These are phyloP conservation scores for Nomada fabriciana DNA, from an alignment of 2,888 invertebrate genomes.

Conservation along the genomic window DNA sequence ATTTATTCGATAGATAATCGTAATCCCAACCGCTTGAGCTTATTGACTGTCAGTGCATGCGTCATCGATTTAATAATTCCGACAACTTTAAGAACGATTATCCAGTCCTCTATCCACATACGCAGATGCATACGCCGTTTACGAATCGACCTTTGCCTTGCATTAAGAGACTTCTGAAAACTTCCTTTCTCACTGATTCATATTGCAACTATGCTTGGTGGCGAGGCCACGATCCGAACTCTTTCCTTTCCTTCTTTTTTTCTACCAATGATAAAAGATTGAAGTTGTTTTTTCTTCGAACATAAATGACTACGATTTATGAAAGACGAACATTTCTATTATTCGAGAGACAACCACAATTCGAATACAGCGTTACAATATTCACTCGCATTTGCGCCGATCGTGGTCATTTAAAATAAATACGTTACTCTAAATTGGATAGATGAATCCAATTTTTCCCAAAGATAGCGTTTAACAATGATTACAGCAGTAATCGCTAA, in stretches of 20 bases:
- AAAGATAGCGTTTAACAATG: slow-evolving; percentile 46
- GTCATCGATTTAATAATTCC: slow-evolving; percentile 33
- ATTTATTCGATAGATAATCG: slow-evolving; percentile 15
- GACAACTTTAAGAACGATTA: slow-evolving; percentile 14
- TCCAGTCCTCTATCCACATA: slow-evolving; percentile 1
- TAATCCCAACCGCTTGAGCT: slow-evolving; percentile 14
- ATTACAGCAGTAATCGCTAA: slow-evolving; percentile 52
- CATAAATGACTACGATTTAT: slow-evolving; percentile 27
- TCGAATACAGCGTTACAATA: slow-evolving; percentile 26
- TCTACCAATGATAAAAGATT: background rate
- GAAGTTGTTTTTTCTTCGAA: background rate
- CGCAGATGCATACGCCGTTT: slow-evolving; percentile 3
- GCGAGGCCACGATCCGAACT: background rate
- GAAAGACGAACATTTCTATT: slow-evolving; percentile 43
- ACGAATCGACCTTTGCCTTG: slow-evolving; percentile 5
- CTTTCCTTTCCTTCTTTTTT: background rate
- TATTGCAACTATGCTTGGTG: background rate
- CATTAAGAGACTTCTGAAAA: slow-evolving; percentile 14
- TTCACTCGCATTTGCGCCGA: slow-evolving; percentile 34
- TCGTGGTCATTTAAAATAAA: slow-evolving; percentile 47
- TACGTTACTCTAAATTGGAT: slow-evolving; percentile 24
- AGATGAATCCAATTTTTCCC: slow-evolving; percentile 27
- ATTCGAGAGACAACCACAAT: slow-evolving; percentile 30
- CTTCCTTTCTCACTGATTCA: slow-evolving; percentile 9
- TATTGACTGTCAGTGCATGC: slow-evolving; percentile 14